These are phyloP conservation scores for Cynaeus angustus DNA, from an alignment of 2,888 invertebrate genomes.

Conservation along the genomic window DNA sequence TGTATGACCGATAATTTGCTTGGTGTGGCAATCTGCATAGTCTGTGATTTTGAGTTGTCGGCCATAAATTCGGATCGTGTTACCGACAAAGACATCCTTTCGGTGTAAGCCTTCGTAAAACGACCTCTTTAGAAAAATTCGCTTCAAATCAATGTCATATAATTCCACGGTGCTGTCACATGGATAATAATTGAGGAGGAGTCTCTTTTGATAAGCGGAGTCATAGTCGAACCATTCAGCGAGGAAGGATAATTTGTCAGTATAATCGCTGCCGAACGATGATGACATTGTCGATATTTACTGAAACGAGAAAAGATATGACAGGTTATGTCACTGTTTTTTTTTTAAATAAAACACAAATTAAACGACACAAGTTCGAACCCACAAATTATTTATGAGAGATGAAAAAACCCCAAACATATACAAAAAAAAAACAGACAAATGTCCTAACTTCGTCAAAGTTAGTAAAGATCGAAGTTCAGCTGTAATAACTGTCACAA, in stretches of 20 bases:
- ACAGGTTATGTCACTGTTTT: conserved; percentile 25
- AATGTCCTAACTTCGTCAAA: neutral
- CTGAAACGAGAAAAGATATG: conserved; percentile 26
- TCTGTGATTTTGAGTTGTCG: conserved; percentile 82
- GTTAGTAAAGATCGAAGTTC: neutral
- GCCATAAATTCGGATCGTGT: conserved; percentile 80
- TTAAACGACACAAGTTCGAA: neutral
- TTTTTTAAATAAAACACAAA: neutral
- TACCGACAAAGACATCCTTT: conserved; percentile 83
- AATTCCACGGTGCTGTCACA: conserved; percentile 88
- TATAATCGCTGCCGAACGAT: conserved; percentile 67
- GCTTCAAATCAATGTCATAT: conserved; percentile 66
- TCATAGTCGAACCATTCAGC: conserved; percentile 93
- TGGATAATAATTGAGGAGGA: conserved; percentile 85
- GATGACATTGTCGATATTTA: conserved; percentile 38
- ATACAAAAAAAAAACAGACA: neutral
- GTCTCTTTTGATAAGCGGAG: conserved; percentile 82
- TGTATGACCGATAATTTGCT: conserved; percentile 76
- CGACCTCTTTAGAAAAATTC: conserved; percentile 76
- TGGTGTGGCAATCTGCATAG: conserved; percentile 82
- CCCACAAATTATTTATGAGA: neutral
- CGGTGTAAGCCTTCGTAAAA: conserved; percentile 79
- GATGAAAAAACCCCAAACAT: neutral
- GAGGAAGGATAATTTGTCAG: conserved; percentile 77
- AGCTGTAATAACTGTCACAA: conserved; percentile 1